These are phyloP conservation scores for Rhagoletis pomonella DNA, from an alignment of 1,140 invertebrate genomes.

Conservation along the genomic window DNA sequence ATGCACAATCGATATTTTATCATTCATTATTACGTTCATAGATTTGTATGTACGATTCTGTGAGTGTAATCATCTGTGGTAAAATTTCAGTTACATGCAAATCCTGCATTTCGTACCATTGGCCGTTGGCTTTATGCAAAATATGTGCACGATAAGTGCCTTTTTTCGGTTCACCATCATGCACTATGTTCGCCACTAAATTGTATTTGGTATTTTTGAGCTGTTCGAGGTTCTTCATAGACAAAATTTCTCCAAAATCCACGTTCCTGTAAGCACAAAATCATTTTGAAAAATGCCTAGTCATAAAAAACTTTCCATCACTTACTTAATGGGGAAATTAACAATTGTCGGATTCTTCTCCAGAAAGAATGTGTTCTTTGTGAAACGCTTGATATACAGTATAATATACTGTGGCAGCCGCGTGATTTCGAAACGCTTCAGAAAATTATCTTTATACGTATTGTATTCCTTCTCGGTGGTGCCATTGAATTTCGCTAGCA, in stretches of 20 bases:
- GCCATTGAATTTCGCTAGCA: constrained; percentile 98
- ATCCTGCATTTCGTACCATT: constrained; percentile 98
- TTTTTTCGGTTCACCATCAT: constrained; percentile 96
- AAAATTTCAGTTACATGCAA: constrained; percentile 98
- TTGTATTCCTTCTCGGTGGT: constrained; percentile 98
- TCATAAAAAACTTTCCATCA: too few species aligned
- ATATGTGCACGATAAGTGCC: constrained; percentile 97
- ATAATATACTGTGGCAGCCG: constrained; percentile 97
- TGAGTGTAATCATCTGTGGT: constrained; percentile 99
- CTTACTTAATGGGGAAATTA: constrained; percentile 89
- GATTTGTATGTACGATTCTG: constrained; percentile 98
- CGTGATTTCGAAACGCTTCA: constrained; percentile 98
- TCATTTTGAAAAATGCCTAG: background rate
- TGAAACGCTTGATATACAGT: constrained; percentile 97
- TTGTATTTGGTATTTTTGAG: constrained; percentile 90
- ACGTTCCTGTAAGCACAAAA: constrained; percentile 85
- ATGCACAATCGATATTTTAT: constrained; percentile 18
- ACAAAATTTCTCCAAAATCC: constrained; percentile 97
- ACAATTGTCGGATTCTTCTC: constrained; percentile 99
- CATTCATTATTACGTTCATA: constrained; percentile 76
- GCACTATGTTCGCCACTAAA: constrained; percentile 97
- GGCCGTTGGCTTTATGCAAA: constrained; percentile 91
- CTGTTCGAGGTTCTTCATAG: constrained; percentile 84
- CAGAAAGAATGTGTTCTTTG: constrained; percentile 98
- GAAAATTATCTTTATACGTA: constrained; percentile 98